Evolutionary conservation across 2,113 vertebrate genomes (phyloP).

Genomic region (Vombatus ursinus): DNA sequence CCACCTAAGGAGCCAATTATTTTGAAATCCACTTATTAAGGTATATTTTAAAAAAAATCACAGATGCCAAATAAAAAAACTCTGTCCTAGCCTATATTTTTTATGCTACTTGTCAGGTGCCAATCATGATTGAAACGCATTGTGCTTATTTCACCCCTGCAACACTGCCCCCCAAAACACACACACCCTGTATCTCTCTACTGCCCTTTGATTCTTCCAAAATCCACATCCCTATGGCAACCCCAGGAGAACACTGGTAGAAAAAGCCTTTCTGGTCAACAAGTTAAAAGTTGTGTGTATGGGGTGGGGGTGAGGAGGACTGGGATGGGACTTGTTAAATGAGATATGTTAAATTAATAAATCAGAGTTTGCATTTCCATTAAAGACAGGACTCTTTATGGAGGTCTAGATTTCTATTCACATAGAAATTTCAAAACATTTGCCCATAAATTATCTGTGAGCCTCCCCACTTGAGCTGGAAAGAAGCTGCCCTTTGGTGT

Average conservation of each 20-base stretch:
- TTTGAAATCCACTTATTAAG: neutral
- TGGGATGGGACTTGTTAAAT: neutral
- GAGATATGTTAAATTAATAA: conserved; percentile 4
- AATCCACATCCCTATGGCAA: neutral
- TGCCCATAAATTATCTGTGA: conserved; percentile 33
- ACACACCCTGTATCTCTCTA: neutral
- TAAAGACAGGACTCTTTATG: neutral
- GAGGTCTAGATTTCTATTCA: conserved; percentile 17
- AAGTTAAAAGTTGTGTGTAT: neutral
- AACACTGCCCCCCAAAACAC: no score
- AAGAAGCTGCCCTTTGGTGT: conserved; percentile 2
- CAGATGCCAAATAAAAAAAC: neutral
- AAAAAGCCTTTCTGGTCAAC: neutral
- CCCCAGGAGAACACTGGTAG: neutral
- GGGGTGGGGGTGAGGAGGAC: neutral
- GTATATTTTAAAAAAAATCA: neutral
- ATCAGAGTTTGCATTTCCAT: conserved; percentile 31
- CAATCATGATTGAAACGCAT: neutral
- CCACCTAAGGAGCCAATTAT: neutral
- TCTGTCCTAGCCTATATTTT: neutral
- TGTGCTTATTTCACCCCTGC: neutral
- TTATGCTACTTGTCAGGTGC: neutral
- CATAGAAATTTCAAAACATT: conserved; percentile 41
- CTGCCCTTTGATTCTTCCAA: neutral
- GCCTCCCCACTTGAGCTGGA: neutral